Conservation (phyloP, 1,140 invertebrate species). For the Anoplophora glabripennis region DNA sequence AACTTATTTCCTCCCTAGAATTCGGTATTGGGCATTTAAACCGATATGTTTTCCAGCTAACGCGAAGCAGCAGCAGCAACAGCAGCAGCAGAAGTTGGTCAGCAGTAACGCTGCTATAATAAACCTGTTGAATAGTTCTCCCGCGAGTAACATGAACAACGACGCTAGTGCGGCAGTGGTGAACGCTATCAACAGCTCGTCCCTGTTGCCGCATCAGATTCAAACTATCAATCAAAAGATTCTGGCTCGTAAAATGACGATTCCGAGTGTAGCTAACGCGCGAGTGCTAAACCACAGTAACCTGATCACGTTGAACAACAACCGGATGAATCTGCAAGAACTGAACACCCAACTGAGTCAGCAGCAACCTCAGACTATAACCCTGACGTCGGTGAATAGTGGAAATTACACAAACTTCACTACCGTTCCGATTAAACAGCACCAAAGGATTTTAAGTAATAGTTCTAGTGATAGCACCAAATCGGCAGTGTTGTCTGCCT, state of each 20-base stretch:
- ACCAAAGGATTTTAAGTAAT: slow-evolving; percentile 25
- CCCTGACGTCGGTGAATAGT: slow-evolving; percentile 39
- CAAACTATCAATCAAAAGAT: slow-evolving; percentile 43
- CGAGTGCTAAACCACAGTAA: slow-evolving; percentile 50
- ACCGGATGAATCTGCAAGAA: slow-evolving; percentile 42
- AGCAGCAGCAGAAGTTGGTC: slow-evolving; percentile 50
- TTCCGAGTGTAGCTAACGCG: slow-evolving; percentile 42
- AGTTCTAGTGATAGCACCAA: slow-evolving; percentile 29
- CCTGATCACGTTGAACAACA: slow-evolving; percentile 51
- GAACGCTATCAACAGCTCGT: slow-evolving; percentile 46
- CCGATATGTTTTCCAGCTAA: slow-evolving; percentile 32
- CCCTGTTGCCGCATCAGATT: slow-evolving; percentile 42
- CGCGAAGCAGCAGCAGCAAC: slow-evolving; percentile 55
- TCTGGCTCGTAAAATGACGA: slow-evolving; percentile 42
- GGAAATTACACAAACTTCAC: slow-evolving; percentile 37
- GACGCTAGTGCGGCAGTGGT: slow-evolving; percentile 44
- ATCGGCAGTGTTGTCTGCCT: slow-evolving; percentile 29
- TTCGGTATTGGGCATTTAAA: background rate
- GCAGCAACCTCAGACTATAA: slow-evolving; percentile 43
- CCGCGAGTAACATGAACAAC: slow-evolving; percentile 62
- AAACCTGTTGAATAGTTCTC: slow-evolving; percentile 70
- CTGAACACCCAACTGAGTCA: slow-evolving; percentile 17
- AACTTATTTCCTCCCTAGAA: too few species aligned
- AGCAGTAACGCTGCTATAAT: slow-evolving; percentile 68
- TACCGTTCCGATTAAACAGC: slow-evolving; percentile 41